phyloP scores from a whole-genome alignment of 2,888 invertebrate species.

The Himalopsyche tibetana region DNA sequence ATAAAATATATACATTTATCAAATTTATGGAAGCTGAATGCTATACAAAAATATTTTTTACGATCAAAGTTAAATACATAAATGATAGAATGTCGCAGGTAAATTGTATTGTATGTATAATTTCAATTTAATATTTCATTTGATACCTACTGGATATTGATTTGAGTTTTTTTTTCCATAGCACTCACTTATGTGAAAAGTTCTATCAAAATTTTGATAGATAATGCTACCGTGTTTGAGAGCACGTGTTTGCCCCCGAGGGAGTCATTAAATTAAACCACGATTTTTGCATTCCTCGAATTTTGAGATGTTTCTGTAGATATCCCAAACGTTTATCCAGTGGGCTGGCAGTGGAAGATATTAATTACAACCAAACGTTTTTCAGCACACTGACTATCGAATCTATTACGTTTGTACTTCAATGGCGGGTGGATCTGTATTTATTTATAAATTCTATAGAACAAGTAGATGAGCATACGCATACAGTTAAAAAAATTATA shows the following conservation, averaged over 20 bases:
- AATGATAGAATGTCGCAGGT: too few relatives aligned
- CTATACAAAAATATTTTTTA: neutral
- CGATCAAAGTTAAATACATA: too few relatives aligned
- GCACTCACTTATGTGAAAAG: neutral
- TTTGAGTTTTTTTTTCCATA: neutral
- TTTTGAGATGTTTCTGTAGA: slow-evolving; percentile 14
- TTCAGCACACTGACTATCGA: too few relatives aligned
- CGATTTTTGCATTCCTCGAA: slow-evolving; percentile 39
- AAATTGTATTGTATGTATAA: too few relatives aligned
- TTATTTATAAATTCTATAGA: too few relatives aligned
- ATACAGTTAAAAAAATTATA: too few relatives aligned
- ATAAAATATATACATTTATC: neutral
- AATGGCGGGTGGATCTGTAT: too few relatives aligned
- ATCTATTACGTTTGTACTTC: too few relatives aligned
- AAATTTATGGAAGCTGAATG: neutral
- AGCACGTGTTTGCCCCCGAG: slow-evolving; percentile 39
- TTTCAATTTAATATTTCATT: too few relatives aligned
- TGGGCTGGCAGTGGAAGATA: neutral
- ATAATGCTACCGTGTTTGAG: slow-evolving; percentile 15
- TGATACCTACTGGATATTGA: too few relatives aligned
- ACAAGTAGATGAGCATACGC: too few relatives aligned
- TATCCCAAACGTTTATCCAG: neutral
- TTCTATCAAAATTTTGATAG: neutral
- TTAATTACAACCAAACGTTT: too few relatives aligned
- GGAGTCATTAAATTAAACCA: slow-evolving; percentile 8